phyloP scores from a whole-genome alignment of 2,888 invertebrate species.

The Acanthosepion pharaonis region DNA sequence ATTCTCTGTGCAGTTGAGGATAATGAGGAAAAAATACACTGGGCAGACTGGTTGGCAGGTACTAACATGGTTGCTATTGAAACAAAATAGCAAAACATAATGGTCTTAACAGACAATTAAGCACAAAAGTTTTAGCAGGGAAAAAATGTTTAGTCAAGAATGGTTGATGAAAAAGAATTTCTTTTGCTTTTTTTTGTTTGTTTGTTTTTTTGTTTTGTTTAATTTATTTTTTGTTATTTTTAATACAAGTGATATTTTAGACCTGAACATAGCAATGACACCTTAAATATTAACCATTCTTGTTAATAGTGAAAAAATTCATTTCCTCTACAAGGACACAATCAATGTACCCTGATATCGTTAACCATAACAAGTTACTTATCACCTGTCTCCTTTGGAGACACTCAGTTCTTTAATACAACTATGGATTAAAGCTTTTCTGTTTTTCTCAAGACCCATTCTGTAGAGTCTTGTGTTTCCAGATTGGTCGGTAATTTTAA shows the following conservation, averaged over 20 bases:
- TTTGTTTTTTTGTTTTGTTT: not conserved
- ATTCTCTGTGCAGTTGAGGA: constrained; percentile 11
- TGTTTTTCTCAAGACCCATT: constrained; percentile 37
- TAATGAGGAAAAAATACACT: not conserved
- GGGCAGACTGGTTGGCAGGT: constrained; percentile 33
- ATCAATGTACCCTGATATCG: constrained; percentile 2
- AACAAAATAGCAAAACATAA: constrained; percentile 40
- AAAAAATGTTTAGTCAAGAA: constrained; percentile 40
- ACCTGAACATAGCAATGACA: constrained; percentile 39
- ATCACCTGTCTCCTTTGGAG: constrained; percentile 47
- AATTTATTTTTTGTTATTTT: not conserved
- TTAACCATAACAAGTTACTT: constrained; percentile 43
- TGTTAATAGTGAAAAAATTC: constrained; percentile 39
- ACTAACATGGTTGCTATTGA: constrained; percentile 33
- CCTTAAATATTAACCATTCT: constrained; percentile 42
- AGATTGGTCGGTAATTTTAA: constrained; percentile 23
- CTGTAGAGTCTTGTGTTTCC: constrained; percentile 2
- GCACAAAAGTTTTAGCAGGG: not conserved
- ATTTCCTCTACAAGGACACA: constrained; percentile 13
- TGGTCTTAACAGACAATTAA: not conserved
- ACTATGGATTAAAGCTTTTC: constrained; percentile 45
- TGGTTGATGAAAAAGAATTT: constrained; percentile 41
- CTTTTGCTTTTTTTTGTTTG: not conserved
- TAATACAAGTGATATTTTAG: constrained; percentile 35
- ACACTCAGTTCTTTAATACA: constrained; percentile 45